These are phyloP conservation scores for Anoplius nigerrimus DNA, from an alignment of 2,888 invertebrate genomes.

Conservation along the genomic window DNA sequence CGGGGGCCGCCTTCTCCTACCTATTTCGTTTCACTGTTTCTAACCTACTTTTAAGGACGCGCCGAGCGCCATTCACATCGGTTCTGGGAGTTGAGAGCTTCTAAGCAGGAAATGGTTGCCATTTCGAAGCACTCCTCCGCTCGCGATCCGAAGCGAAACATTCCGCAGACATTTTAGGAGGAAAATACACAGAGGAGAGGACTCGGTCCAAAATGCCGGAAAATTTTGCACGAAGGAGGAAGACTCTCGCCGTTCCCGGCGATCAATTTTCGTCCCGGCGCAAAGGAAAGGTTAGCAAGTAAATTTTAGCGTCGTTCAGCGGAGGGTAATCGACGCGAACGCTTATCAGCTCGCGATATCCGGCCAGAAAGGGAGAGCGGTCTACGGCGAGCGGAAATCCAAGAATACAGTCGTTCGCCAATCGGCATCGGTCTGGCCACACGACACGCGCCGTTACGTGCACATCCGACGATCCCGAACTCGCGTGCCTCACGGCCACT, in stretches of 20 bases:
- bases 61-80: not conserved
- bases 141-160: too few relatives aligned
- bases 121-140: too few relatives aligned
- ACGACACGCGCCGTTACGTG: conserved; percentile 26
- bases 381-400: not conserved
- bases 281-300: too few relatives aligned
- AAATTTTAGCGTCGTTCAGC: too few relatives aligned
- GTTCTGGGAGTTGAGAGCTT: not conserved
- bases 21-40: not conserved
- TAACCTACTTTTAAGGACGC: conserved; percentile 1
- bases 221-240: too few relatives aligned
- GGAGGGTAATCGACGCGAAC: too few relatives aligned
- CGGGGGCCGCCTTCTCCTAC: not conserved
- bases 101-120: not conserved
- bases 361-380: conserved; percentile 1
- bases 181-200: too few relatives aligned
- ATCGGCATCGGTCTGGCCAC: conserved; percentile 17
- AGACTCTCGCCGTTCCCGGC: too few relatives aligned
- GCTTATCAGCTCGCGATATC: not conserved
- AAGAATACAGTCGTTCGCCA: conserved; percentile 34
- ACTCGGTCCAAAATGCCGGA: too few relatives aligned
- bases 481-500: conserved; percentile 52
- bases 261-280: too few relatives aligned
- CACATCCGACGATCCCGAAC: not conserved
- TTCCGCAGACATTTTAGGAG: too few relatives aligned